Evolutionary conservation across 2,888 invertebrate genomes (phyloP), one percentile per base, ranked within the genome.

Genomic region (Dryadula phaetusa): DNA sequence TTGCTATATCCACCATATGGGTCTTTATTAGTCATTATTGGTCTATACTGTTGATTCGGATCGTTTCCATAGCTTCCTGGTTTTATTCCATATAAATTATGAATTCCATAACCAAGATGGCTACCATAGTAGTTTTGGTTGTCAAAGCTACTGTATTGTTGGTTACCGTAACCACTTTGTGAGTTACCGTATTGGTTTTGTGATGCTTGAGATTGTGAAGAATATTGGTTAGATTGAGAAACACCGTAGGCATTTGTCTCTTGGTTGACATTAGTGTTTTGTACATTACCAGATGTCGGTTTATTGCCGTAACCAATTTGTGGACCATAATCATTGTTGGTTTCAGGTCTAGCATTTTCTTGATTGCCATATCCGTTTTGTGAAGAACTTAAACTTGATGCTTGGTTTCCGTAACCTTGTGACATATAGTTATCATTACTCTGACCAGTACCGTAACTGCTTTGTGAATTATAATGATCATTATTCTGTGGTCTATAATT

Each of bases 71-170:
- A 72, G 54, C 67, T 72, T 5, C 66, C 68, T 20, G 76, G 75
- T 58, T 72, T 74, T 25, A 74, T 74, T 34, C 74, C 76, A 25
- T 76, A 76, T 52, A 75, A 68, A 60, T 75, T 71, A 64, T 75
- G 75, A 0, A 70, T 74, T 7, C 75, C 75, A 37, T 77, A 77
- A 3, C 75, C 75, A 61, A 75, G 71, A 66, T 72, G 72, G 56
- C 74, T 75, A 7, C 75, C 74, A 14, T 73, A 67, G 42, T 72
- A 73, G 20, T 70, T 70, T 58, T 72, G 62, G 12, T 66, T 64
- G 12, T 66, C 66, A 22, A 72, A 71, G 8, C 53, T 37, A 32
- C 52, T 70, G 14, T 67, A 62, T 49, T 67, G 49, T 49, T 67
- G 49, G 5, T 20, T 40, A 2, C 67, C 64, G 58, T 71, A 63